A percentile compares a stretch with the other conserved stretches of the same genome.
Conservation (phyloP, 2,888 invertebrate species). For the Melipona beecheii region DNA sequence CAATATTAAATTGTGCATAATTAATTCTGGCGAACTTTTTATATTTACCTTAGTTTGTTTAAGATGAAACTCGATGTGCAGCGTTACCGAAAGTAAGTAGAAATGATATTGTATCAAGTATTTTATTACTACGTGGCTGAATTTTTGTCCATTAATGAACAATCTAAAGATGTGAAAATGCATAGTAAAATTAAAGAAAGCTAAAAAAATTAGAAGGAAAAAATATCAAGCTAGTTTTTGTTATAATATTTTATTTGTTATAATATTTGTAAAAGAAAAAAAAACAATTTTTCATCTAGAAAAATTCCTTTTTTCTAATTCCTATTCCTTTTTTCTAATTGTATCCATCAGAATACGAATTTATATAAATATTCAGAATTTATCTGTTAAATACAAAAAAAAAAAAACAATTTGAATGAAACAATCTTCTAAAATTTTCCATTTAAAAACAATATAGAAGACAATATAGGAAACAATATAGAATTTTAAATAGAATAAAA, state of each 20-base stretch:
- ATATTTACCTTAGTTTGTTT: slow-evolving; percentile 9
- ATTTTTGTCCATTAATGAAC: neutral
- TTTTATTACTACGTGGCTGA: neutral
- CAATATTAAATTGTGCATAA: slow-evolving; percentile 30
- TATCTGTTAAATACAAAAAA: too few species aligned
- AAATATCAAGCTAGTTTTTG: too few species aligned
- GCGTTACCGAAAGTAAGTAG: neutral
- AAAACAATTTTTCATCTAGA: neutral
- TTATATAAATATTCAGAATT: neutral
- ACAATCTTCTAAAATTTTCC: neutral
- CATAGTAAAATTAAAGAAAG: neutral
- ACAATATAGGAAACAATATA: too few species aligned
- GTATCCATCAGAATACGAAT: neutral
- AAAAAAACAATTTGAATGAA: neutral
- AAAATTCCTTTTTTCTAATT: neutral
- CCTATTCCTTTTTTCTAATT: neutral
- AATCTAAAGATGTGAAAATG: neutral
- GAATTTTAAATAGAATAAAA: too few species aligned
- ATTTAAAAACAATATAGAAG: too few species aligned
- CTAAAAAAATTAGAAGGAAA: too few species aligned
- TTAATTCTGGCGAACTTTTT: slow-evolving; percentile 15
- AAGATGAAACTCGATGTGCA: neutral
- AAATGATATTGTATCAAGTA: neutral
- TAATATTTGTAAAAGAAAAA: neutral
- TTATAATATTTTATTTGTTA: neutral